Base-by-base conservation (phyloP, 2,888 invertebrate species). In the Villa cingulata region DNA sequence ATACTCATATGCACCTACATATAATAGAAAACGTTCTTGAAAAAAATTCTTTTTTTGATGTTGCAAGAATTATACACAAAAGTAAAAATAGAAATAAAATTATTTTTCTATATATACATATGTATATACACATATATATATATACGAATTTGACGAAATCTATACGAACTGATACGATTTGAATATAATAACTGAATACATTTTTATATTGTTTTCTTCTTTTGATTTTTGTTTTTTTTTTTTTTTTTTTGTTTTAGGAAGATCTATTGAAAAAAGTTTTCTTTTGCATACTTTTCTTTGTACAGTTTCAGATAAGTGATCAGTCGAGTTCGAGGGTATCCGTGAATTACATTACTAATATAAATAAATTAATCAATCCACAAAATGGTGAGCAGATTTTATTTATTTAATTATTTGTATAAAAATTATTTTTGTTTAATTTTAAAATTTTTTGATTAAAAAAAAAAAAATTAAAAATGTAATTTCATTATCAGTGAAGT, bases 341-440 rank as follows among this genome's bases (percentile, higher is more conserved):
- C 66, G 65, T 67, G 64, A 66, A 73, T 73, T 74, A 32, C 29
- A 32, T 23, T 23, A 23, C n/a, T 23, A 23, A 23, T 32, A 32
- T 32, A 71, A 67, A 66, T 68, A 63, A 61, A 61, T 61, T 72
- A 75, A 65, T 63, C 72, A 75, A 65, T 63, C 58, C 59, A 76
- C 75, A 77, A 76, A 77, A 77, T 78, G 78, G 78, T 78, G 78
- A 78, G 78, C 62, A 44, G 43, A 27, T 50, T 45, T 51, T 23
- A 23, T 23, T 4, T 23, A 23, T 23, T 6, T 23, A n/a, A 23
- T 23, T 6, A 23, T 23, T 23, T 23, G 23, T 6, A 23, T 6
- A 23, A 23, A 23, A 23, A n/a, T n/a, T n/a, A n/a, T n/a, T n/a
- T 23, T 29, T 46, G 40, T 15, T 40, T 14, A 17, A 16, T 17